phyloP scores from a whole-genome alignment of 1,140 invertebrate genomes.

The Akabosia matsudoensis region DNA sequence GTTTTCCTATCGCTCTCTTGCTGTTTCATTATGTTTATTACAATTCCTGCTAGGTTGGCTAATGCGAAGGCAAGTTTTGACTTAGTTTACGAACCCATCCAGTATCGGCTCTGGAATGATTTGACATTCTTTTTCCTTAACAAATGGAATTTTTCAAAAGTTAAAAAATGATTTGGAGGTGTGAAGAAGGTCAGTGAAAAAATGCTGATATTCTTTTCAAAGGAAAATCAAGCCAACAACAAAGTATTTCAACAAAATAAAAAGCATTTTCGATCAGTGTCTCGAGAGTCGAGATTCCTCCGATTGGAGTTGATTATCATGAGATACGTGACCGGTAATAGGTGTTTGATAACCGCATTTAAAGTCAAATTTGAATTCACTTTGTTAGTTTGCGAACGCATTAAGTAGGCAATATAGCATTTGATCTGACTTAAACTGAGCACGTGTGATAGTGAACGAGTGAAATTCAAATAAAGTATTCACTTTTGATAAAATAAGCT shows the following conservation, averaged over 20 bases:
- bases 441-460: too few relatives aligned
- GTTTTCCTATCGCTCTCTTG: background rate
- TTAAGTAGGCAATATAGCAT: too few relatives aligned
- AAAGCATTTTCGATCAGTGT: background rate
- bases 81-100: too few relatives aligned
- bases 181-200: background rate
- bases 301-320: background rate
- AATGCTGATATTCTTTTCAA: background rate
- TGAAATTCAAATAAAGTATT: too few relatives aligned
- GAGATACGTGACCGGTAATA: conserved; percentile 8
- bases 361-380: background rate
- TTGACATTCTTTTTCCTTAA: conserved; percentile 10
- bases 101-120: too few relatives aligned
- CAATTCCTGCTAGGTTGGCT: too few relatives aligned
- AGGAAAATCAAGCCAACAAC: too few relatives aligned
- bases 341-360: background rate
- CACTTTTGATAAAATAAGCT: too few relatives aligned
- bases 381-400: too few relatives aligned
- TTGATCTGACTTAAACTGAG: too few relatives aligned
- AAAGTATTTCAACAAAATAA: background rate
- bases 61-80: too few relatives aligned
- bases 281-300: too few relatives aligned
- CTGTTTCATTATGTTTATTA: background rate
- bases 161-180: background rate
- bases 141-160: background rate